Evolutionary conservation across 2,888 invertebrate genomes (phyloP).

Genomic region (Cephus pygmeus): DNA sequence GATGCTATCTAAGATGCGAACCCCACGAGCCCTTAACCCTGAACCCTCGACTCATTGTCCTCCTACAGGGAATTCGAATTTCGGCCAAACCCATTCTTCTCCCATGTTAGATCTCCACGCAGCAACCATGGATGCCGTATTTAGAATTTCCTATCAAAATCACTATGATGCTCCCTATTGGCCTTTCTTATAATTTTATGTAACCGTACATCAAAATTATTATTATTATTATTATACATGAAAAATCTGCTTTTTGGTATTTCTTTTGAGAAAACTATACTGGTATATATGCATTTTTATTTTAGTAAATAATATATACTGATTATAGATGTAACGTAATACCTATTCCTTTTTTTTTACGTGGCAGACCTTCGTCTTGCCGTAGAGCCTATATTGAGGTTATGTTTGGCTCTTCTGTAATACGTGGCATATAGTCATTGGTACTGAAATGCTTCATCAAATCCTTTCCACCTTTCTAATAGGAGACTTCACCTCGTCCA

Average conservation of each 20-base stretch:
- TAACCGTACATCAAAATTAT: background rate
- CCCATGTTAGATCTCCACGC: background rate
- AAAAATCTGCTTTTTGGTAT: background rate
- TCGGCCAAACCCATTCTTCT: slow-evolving; percentile 5
- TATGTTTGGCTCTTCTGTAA: background rate
- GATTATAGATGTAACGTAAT: background rate
- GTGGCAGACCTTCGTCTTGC: background rate
- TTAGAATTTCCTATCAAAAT: background rate
- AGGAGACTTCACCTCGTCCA: background rate
- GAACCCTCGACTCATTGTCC: background rate
- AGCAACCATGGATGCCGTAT: background rate
- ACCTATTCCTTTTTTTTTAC: background rate
- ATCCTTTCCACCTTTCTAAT: background rate
- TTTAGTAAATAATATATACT: background rate
- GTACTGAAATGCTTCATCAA: background rate
- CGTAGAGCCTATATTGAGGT: background rate
- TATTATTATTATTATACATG: background rate
- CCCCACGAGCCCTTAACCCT: slow-evolving; percentile 11
- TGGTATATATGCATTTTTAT: background rate
- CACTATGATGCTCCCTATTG: background rate
- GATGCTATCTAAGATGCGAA: slow-evolving; percentile 49
- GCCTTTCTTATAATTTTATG: background rate
- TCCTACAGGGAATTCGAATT: background rate
- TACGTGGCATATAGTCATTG: background rate
- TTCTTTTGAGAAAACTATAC: background rate